Base-by-base conservation (phyloP, 2,113 vertebrate genomes). In the Scartelaos histophorus region DNA sequence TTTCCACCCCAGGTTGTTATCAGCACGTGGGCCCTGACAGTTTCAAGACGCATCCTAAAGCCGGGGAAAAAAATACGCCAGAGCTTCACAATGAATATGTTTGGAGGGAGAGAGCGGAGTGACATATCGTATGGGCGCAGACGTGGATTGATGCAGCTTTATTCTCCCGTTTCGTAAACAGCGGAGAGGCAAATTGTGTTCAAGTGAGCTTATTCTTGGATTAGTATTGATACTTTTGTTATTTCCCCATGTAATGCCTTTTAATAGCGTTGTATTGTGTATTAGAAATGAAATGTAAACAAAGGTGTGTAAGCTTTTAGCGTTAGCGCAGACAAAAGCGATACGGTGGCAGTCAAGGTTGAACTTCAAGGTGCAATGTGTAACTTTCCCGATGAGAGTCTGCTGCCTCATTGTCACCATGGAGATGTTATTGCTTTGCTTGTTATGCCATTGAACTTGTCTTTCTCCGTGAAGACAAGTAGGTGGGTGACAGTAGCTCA, bases 1-100 rank as follows among this genome's bases (percentile, higher is more conserved):
- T 96, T 91, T 94, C 93, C 93, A 93, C 95, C 94, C 93, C 90
- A 91, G 89, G 88, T 93, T 91, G 94, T 95, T 95, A 96, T 97
- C 94, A 73, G 87, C 87, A 87, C 88, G 84, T 89, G 90, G 83
- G 85, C 92, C 90, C 88, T 95, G 95, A 95, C 94, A 95, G 95
- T 93, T 95, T 91, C 91, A 93, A 93, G 90, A 83, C 76, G 93
- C 92, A 93, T 95, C 82, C 85, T 91, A 86, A 1, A 82, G 83
- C 62, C 49, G 74, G 29, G 17, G 66, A 46, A 35, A 51, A 74
- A 73, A 90, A 71, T 66, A 22, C 67, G 54, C 82, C 82, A 85
- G 88, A 91, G 88, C 85, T 86, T 64, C 24, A 74, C 73, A 68
- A 75, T 76, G 87, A 88, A 85, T 86, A 79, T 75, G 67, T 76